Conservation (phyloP, 1,140 invertebrate species). For the Bombus sibiricus region DNA sequence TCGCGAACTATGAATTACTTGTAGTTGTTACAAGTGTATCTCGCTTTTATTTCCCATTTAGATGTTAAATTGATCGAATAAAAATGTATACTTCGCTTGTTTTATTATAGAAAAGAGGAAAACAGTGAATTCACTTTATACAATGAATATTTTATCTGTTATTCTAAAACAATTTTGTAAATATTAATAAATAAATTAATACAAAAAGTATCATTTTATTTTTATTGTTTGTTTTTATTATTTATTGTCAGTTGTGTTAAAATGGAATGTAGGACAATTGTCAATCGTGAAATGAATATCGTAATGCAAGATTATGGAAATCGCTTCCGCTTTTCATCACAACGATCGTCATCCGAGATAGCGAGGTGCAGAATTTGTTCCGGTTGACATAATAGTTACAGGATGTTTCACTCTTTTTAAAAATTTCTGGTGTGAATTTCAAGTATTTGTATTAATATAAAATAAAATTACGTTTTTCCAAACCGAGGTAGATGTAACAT, state of each 20-base stretch:
- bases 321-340: slow-evolving; percentile 46
- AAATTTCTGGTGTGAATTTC: slow-evolving; percentile 20
- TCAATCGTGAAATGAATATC: slow-evolving; percentile 29
- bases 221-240: too few relatives aligned
- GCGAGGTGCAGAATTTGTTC: slow-evolving; percentile 29
- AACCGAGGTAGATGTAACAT: not conserved
- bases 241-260: not conserved
- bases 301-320: slow-evolving; percentile 21
- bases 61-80: not conserved
- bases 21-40: not conserved
- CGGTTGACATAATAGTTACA: slow-evolving; percentile 48
- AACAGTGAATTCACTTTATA: not conserved
- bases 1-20: not conserved
- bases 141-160: not conserved
- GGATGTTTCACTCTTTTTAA: slow-evolving; percentile 36
- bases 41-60: not conserved
- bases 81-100: slow-evolving; percentile 3
- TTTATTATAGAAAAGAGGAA: not conserved
- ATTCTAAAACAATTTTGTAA: not conserved
- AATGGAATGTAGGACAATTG: slow-evolving; percentile 30
- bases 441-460: not conserved
- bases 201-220: not conserved
- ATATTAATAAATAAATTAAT: not conserved
- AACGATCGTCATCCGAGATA: slow-evolving; percentile 23
- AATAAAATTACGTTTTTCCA: not conserved